These are phyloP conservation scores for Pilophorus perplexus DNA, from an alignment of 2,888 invertebrate genomes.

Conservation along the genomic window DNA sequence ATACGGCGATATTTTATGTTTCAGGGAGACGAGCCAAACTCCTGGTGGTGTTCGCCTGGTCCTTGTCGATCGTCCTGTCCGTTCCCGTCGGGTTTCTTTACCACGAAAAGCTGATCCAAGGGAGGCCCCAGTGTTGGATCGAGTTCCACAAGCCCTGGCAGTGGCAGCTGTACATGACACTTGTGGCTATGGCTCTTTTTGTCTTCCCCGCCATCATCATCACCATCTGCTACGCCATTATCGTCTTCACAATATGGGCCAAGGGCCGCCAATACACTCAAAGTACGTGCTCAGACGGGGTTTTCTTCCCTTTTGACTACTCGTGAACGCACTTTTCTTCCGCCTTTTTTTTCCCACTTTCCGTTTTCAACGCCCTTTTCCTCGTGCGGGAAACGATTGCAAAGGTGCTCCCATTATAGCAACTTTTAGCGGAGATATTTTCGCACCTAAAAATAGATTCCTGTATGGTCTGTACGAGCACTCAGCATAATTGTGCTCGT, in stretches of 20 bases:
- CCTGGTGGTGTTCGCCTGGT: slow-evolving; percentile 78
- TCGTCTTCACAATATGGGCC: slow-evolving; percentile 58
- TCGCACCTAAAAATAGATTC: too few relatives aligned
- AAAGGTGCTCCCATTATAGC: too few relatives aligned
- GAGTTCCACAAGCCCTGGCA: slow-evolving; percentile 53
- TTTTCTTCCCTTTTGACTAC: neutral
- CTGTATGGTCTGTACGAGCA: too few relatives aligned
- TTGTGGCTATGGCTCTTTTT: slow-evolving; percentile 56
- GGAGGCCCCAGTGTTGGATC: slow-evolving; percentile 55
- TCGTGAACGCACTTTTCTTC: neutral
- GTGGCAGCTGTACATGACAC: slow-evolving; percentile 57
- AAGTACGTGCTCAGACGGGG: slow-evolving; percentile 45
- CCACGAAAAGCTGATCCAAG: slow-evolving; percentile 72
- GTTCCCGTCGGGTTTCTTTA: slow-evolving; percentile 55
- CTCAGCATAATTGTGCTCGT: too few relatives aligned
- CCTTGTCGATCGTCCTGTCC: slow-evolving; percentile 65
- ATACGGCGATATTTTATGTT: neutral
- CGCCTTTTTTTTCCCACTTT: too few relatives aligned
- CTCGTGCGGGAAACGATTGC: too few relatives aligned
- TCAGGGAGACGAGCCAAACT: slow-evolving; percentile 80
- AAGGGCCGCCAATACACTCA: slow-evolving; percentile 56
- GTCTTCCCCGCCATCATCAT: slow-evolving; percentile 58
- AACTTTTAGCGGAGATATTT: too few relatives aligned
- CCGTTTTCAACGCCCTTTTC: too few relatives aligned
- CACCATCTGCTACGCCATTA: slow-evolving; percentile 57